These are phyloP conservation scores for Drosophila suzukii DNA, from an alignment of 1,140 invertebrate genomes.

Conservation along the genomic window DNA sequence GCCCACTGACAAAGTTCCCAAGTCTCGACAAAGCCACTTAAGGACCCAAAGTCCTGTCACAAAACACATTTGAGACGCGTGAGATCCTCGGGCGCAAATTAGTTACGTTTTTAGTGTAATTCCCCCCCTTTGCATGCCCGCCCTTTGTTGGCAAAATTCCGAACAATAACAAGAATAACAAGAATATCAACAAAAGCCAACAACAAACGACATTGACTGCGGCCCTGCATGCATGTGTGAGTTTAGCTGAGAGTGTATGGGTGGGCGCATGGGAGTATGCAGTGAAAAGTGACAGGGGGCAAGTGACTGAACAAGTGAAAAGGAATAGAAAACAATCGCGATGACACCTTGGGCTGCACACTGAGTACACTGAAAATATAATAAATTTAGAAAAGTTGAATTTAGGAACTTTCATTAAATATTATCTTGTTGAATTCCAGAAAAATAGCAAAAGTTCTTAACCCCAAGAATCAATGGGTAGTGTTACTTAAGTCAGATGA, in stretches of 20 bases:
- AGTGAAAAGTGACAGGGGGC: slow-evolving; percentile 48
- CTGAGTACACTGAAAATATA: not conserved
- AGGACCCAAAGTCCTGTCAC: slow-evolving; percentile 27
- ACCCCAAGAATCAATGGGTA: too few species aligned
- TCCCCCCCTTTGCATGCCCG: slow-evolving; percentile 18
- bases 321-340: slow-evolving; percentile 58
- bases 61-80: slow-evolving; percentile 40
- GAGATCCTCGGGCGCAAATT: slow-evolving; percentile 62
- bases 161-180: slow-evolving; percentile 61
- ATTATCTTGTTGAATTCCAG: too few species aligned
- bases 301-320: slow-evolving; percentile 56
- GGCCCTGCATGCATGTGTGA: slow-evolving; percentile 1
- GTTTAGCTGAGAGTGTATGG: slow-evolving; percentile 4
- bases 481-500: too few species aligned
- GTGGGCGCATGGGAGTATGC: slow-evolving; percentile 52
- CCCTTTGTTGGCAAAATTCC: slow-evolving; percentile 61
- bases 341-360: slow-evolving; percentile 19
- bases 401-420: too few species aligned
- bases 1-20: slow-evolving; percentile 22
- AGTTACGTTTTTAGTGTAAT: slow-evolving; percentile 69
- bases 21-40: slow-evolving; percentile 41
- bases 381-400: too few species aligned
- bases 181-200: slow-evolving; percentile 44
- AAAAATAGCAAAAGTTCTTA: too few species aligned
- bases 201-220: slow-evolving; percentile 45